Evolutionary conservation across 2,888 invertebrate genomes (phyloP), one percentile per base, ranked within the genome.

Genomic region (Chymomyza procnemis): DNA sequence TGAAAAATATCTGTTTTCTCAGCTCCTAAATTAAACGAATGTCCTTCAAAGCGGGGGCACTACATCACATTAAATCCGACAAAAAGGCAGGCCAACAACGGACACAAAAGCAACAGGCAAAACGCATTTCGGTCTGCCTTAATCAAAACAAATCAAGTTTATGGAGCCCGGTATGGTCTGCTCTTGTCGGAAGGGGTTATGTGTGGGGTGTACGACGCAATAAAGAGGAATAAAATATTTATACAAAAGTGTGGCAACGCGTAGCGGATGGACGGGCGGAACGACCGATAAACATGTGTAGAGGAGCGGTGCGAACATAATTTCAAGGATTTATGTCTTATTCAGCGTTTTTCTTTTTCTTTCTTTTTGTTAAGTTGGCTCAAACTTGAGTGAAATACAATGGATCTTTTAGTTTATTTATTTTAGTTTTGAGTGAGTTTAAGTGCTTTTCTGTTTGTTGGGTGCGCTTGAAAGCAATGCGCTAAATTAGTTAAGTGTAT

Each of bases 311-410:
- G 66, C 67, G 75, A 61, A 79, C 80, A 83, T 78, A 71, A 84
- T 84, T 84, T 84, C 80, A 80, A 80, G 80, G 80, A 80, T 80
- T 84, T 84, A 81, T 80, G 84, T 84, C 84, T 80, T 80, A 80
- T 84, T 84, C 81, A 84, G 74, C 48, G 66, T 69, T 57, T 69
- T 75, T 68, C 73, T n/a, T n/a, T n/a, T n/a, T n/a, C n/a, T n/a
- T n/a, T n/a, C n/a, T n/a, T n/a, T n/a, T n/a, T n/a, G n/a, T n/a
- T 67, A 69, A 71, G 50, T 48, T 65, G 75, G 65, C 67, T 66
- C 66, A 66, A 41, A 50, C 14, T 16, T 50, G 50, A 50, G 18
- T 50, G 19, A 50, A 50, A 50, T 50, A 50, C 50, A 50, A 50
- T 50, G 50, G 19, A 50, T 19, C 18, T 16, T 41, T 41, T 41